Conservation (phyloP, 2,113 vertebrate genomes). For the Saguinus imperator region DNA sequence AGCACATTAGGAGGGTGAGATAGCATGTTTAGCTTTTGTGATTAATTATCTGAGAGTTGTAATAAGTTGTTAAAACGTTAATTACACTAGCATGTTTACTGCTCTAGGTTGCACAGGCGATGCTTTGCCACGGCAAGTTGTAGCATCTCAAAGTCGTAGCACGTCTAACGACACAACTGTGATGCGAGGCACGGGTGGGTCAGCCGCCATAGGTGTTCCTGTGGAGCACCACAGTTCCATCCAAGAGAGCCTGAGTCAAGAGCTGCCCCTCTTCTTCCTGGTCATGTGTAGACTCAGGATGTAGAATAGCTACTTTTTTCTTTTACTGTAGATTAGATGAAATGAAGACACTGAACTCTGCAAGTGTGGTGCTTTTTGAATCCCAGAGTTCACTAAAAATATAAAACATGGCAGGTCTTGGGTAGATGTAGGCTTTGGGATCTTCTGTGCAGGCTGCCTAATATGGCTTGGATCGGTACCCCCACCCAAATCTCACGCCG, state of each 20-base stretch:
- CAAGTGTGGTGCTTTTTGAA: background rate
- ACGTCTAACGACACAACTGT: background rate
- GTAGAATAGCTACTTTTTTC: background rate
- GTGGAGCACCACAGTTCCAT: background rate
- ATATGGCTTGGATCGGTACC: too few species aligned
- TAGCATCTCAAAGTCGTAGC: background rate
- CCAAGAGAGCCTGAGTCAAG: background rate
- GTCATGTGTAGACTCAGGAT: background rate
- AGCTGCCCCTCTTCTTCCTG: background rate
- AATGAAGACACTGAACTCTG: background rate
- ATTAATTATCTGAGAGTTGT: slow-evolving; percentile 91
- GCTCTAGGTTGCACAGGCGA: slow-evolving; percentile 79
- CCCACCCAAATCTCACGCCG: too few species aligned
- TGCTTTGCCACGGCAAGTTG: slow-evolving; percentile 63
- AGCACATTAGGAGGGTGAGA: slow-evolving; percentile 90
- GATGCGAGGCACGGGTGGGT: rapidly evolving
- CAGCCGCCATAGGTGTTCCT: rapidly evolving
- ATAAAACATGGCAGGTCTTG: background rate
- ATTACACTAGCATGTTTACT: slow-evolving; percentile 87
- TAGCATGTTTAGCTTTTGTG: slow-evolving; percentile 90
- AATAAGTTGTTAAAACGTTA: slow-evolving; percentile 91
- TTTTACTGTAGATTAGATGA: background rate
- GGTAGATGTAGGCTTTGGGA: background rate
- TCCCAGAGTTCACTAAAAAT: background rate
- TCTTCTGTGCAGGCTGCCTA: background rate